Percentiles rank a stretch among this genome's conserved stretches.
Conservation (phyloP, 2,888 invertebrate species). For the Chironomus riparius region DNA sequence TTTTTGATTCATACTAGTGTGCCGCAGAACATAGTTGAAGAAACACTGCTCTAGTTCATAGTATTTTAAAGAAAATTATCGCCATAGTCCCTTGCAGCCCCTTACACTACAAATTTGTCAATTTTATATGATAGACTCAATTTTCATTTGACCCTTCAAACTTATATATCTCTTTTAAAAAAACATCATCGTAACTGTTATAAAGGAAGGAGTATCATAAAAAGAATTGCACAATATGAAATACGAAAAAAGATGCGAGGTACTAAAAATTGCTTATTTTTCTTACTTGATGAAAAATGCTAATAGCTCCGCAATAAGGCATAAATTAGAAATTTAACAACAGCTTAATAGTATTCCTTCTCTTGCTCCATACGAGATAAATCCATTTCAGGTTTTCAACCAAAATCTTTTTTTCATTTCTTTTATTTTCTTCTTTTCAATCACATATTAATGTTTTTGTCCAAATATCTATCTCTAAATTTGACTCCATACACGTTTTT, state of each 20-base stretch:
- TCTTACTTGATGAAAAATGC: conserved; percentile 12
- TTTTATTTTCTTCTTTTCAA: no score
- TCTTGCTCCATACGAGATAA: conserved; percentile 6
- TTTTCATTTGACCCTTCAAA: no score
- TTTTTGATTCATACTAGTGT: no score
- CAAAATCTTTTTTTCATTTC: conserved; percentile 3
- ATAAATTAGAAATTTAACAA: conserved; percentile 26
- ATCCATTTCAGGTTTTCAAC: conserved; percentile 21
- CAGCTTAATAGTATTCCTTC: neutral
- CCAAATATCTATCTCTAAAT: neutral
- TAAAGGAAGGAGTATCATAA: neutral
- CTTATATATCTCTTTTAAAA: no score
- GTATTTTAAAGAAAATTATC: no score
- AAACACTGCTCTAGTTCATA: no score
- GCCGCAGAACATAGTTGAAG: no score
- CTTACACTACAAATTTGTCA: no score
- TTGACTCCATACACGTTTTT: no score
- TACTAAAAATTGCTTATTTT: neutral
- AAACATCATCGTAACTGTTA: neutral
- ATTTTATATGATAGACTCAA: no score
- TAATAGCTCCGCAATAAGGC: conserved; percentile 12
- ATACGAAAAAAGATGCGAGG: neutral
- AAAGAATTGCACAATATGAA: neutral
- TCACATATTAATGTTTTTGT: neutral
- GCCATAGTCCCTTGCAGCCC: no score